Base-by-base conservation (phyloP, 2,113 vertebrate genomes). In the Poecilia latipinna region DNA sequence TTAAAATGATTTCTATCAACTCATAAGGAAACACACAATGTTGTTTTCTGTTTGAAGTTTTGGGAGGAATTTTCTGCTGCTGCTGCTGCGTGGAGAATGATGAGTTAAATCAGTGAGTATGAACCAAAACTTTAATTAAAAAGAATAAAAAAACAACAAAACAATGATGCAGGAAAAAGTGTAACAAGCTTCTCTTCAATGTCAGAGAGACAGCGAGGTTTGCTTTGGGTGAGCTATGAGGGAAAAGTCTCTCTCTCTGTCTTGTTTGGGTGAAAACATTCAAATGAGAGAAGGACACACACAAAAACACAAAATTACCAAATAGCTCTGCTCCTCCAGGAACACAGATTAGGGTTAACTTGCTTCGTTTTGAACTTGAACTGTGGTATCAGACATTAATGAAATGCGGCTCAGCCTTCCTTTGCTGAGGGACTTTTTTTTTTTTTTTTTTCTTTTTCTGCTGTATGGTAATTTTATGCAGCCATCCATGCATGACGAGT, bases 391-490 rank as follows among this genome's bases (percentile, higher is more conserved):
- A 77, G 44, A 37, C 65, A 19, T 62, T 75, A 80, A 72, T 79
- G 74, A 78, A 80, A 77, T 67, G 26, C 72, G 51, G 66, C 65
- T 78, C 76, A 83, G 80, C 69, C 66, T 57, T 69, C 44, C 72
- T 74, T 48, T 54, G 54, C 61, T 54, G 24, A 74, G 62, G 61
- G 31, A 71, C 51, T 35, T 63, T 74, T 33, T 61, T 69, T 35
- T 63, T 74, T 33, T 61, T 69, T 70, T 37, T 37, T 29, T 29
- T 42, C n/a, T 65, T 73, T 8, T 72, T 79, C 78, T 68, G 13
- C 71, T 70, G 37, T 84, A 87, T 84, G 75, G 68, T 79, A 89
- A 88, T 89, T 86, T 65, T 65, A 82, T 79, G 62, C 72, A 83
- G 65, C 60, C 62, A 70, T n/a, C 74, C 79, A 86, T 78, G 76